phyloP scores from a whole-genome alignment of 2,113 vertebrate species.

The Fregata magnificens region DNA sequence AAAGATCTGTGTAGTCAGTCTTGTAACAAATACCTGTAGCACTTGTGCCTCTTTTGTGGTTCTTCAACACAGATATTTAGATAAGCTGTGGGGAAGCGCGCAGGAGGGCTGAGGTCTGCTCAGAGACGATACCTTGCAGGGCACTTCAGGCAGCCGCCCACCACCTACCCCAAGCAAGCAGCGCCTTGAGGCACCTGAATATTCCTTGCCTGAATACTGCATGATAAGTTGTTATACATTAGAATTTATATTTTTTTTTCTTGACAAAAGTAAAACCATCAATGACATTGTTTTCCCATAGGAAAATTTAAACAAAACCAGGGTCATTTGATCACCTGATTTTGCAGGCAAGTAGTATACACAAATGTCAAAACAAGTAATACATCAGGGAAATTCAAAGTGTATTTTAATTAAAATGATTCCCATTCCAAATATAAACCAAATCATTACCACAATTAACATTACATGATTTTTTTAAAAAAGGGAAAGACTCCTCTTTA shows the following conservation, averaged over 20 bases:
- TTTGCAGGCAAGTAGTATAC: neutral
- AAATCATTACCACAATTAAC: neutral
- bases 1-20: neutral
- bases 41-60: neutral
- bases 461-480: neutral
- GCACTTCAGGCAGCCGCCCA: neutral
- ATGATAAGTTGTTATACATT: neutral
- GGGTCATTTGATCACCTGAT: neutral
- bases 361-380: neutral
- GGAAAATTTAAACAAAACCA: neutral
- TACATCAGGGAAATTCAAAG: neutral
- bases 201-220: neutral
- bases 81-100: accelerated
- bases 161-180: neutral
- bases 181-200: neutral
- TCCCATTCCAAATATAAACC: neutral
- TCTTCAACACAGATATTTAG: neutral
- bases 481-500: neutral
- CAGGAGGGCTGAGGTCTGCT: neutral
- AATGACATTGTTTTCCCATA: neutral
- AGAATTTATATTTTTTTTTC: neutral
- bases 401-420: neutral
- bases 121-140: neutral
- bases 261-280: neutral
- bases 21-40: neutral